Evolutionary conservation across 35 echinoderm and acorn worm species (phyloP), one percentile per base, ranked within the genome.

Genomic region (Ophioderma brevispina): DNA sequence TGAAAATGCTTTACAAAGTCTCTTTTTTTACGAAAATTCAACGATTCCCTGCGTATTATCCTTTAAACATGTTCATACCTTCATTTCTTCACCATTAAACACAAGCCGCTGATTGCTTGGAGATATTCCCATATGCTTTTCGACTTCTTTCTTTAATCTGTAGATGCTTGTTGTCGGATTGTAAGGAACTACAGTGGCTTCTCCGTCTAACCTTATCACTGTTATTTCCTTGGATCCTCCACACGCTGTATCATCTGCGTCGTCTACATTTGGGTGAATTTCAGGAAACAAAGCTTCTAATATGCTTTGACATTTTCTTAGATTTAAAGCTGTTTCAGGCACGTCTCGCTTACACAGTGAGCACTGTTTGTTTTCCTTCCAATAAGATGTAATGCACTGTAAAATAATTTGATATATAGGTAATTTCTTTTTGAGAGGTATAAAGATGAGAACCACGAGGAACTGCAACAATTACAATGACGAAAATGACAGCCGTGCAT

Each of bases 21-120:
- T n/a, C n/a, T n/a, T n/a, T n/a, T n/a, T n/a, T n/a, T n/a, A n/a
- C n/a, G n/a, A n/a, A n/a, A n/a, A n/a, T n/a, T n/a, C n/a, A n/a
- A n/a, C n/a, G n/a, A n/a, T n/a, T n/a, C n/a, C n/a, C n/a, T n/a
- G n/a, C n/a, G n/a, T n/a, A n/a, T n/a, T n/a, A n/a, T n/a, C n/a
- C n/a, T n/a, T n/a, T n/a, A n/a, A n/a, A n/a, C n/a, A n/a, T 41
- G 37, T 31, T 8, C 19, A 6, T 87, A 87, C 85, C 85, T 87
- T 78, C 31, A 87, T 39, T 78, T 87, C 85, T 28, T 76, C 63
- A 17, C 85, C 85, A 31, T 87, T 87, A n/a, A 78, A 87, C 39
- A 87, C 39, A 3, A 87, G 85, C 32, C 75, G 85, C 70, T 87
- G 85, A 31, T 87, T 87, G 34, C 63, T 52, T 35, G 39, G 64